phyloP scores from a whole-genome alignment of 2,888 invertebrate genomes.

The Ophraella communa region DNA sequence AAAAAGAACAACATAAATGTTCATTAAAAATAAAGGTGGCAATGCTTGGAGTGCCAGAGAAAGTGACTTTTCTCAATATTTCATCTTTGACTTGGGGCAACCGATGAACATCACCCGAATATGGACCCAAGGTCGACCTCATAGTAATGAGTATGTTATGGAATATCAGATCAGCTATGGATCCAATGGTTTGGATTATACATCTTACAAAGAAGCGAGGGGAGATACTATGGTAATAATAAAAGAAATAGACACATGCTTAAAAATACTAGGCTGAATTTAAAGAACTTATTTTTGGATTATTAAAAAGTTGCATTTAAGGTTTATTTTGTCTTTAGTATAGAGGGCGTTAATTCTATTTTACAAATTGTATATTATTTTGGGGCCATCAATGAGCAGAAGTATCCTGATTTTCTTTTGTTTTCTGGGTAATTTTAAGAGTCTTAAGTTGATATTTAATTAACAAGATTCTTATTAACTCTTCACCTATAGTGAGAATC shows the following conservation, averaged over 20 bases:
- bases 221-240: constrained; percentile 85
- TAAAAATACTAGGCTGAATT: background rate
- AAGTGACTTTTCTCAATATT: constrained; percentile 91
- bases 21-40: constrained; percentile 67
- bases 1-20: background rate
- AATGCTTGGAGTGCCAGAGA: constrained; percentile 92
- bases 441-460: no score
- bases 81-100: constrained; percentile 87
- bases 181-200: constrained; percentile 87
- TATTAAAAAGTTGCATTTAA: no score
- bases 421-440: no score
- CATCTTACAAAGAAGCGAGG: constrained; percentile 86
- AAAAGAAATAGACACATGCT: constrained; percentile 21
- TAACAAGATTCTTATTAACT: no score
- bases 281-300: background rate
- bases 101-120: constrained; percentile 89
- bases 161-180: constrained; percentile 95
- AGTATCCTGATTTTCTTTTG: no score
- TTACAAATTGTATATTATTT: no score
- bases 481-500: no score
- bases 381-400: no score
- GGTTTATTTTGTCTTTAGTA: no score
- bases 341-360: no score
- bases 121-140: constrained; percentile 88
- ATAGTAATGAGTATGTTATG: constrained; percentile 89